phyloP scores from a whole-genome alignment of 2,888 invertebrate genomes.

The Dynastes tityus region DNA sequence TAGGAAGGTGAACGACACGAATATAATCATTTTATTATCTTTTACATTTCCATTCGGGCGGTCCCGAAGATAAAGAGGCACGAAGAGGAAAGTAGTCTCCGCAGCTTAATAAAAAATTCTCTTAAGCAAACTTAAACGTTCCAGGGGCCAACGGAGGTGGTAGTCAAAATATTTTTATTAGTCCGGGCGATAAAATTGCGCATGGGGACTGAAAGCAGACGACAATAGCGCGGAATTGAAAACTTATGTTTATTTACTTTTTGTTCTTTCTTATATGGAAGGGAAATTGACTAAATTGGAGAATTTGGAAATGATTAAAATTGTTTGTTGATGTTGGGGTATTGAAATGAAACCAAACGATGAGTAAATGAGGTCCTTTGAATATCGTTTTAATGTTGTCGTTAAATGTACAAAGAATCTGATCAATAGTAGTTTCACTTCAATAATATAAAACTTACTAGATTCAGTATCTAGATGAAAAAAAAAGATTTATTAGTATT shows the following conservation, averaged over 20 bases:
- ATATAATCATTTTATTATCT: constrained; percentile 46
- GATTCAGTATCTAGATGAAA: too few relatives aligned
- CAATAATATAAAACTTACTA: too few relatives aligned
- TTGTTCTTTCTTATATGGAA: background rate
- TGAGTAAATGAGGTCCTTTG: too few relatives aligned
- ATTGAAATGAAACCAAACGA: too few relatives aligned
- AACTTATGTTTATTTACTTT: constrained; percentile 24
- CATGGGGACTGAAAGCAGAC: background rate
- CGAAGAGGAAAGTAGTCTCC: constrained; percentile 3
- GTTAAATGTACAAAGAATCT: too few relatives aligned
- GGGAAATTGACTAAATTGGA: too few relatives aligned
- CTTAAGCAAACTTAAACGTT: constrained; percentile 31
- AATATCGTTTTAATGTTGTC: too few relatives aligned
- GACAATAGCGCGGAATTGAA: background rate
- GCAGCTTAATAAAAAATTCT: constrained; percentile 31
- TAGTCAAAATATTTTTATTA: constrained; percentile 42
- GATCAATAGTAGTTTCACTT: too few relatives aligned
- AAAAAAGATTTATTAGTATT: too few relatives aligned
- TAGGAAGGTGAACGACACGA: constrained; percentile 37
- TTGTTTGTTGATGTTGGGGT: too few relatives aligned
- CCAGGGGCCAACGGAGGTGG: background rate
- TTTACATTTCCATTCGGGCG: constrained; percentile 25
- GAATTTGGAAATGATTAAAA: too few relatives aligned
- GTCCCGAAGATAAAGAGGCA: constrained; percentile 26
- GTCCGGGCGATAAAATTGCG: constrained; percentile 7